Evolutionary conservation across 2,888 invertebrate genomes (phyloP).

Genomic region (Tholera decimalis): DNA sequence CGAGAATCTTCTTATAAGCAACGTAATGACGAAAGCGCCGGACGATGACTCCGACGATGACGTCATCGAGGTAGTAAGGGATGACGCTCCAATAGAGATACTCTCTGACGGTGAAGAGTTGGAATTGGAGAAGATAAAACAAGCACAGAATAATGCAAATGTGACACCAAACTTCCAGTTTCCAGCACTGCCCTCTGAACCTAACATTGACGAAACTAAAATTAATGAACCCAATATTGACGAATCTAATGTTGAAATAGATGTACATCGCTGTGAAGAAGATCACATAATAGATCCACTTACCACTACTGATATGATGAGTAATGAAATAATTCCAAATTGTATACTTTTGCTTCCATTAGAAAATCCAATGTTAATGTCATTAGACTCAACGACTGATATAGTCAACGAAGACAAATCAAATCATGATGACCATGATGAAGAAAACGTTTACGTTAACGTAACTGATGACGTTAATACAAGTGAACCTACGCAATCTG

Average conservation of each 20-base stretch:
- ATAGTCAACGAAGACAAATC: conserved; percentile 32
- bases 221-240: conserved; percentile 38
- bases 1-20: conserved; percentile 63
- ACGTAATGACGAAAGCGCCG: conserved; percentile 65
- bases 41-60: conserved; percentile 85
- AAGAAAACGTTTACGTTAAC: conserved; percentile 72
- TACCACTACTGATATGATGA: conserved; percentile 55
- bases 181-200: conserved; percentile 65
- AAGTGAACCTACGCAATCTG: conserved; percentile 42
- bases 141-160: conserved; percentile 39
- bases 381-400: conserved; percentile 28
- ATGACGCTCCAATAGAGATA: conserved; percentile 87
- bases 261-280: conserved; percentile 58
- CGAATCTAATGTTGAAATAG: conserved; percentile 55
- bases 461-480: conserved; percentile 64
- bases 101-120: conserved; percentile 86
- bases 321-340: conserved; percentile 45
- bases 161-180: conserved; percentile 64
- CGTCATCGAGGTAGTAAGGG: conserved; percentile 87
- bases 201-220: conserved; percentile 43
- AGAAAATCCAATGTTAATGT: conserved; percentile 32
- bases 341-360: conserved; percentile 22
- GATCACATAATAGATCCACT: conserved; percentile 70
- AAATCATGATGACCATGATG: conserved; percentile 59
- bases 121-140: conserved; percentile 72